Evolutionary conservation across 92 coral and sea anemone species (phyloP), one percentile per base, ranked within the genome.

Genomic region (Heliopora coerulea): DNA sequence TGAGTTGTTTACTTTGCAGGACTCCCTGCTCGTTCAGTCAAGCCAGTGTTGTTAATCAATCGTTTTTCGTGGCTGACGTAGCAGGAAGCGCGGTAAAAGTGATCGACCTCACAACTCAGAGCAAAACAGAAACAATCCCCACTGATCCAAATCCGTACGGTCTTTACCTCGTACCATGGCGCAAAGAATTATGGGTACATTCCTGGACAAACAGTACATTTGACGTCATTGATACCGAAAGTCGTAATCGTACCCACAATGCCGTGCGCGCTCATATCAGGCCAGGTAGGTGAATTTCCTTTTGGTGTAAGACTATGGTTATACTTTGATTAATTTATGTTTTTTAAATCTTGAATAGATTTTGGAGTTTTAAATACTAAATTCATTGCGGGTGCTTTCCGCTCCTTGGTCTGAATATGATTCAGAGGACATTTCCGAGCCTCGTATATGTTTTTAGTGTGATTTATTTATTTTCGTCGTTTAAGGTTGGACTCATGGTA

Each of bases 151-250:
- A 52, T 20, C 87, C 87, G 1, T 65, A 27, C 35, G 87, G 80
- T 23, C 11, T 83, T 31, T 72, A 72, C 7, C 70, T 58, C 56
- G 59, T 83, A 15, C 80, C 76, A 6, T 83, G 87, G 87, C 68
- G 75, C 61, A 63, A 83, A 40, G 87, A 83, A 74, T 75, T 83
- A 76, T 83, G 87, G 87, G 84, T 83, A 15, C 84, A 83, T 54
- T 17, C 84, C 0, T 83, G 84, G 87, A 62, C 17, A 18, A 48
- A 28, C 54, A 49, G 75, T 19, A 83, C 87, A 13, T 83, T 83
- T 79, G 87, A 83, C 63, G 84, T 83, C 80, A 83, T 83, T 35
- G 60, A 50, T 8, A 79, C 76, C 17, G 39, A 65, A 37, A 72
- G 75, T 28, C 75, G 68, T 11, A 12, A 15, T 25, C 80, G 76